These are phyloP conservation scores for Smutsia temminckii DNA, from an alignment of 2,797 vertebrate genomes.

Conservation along the genomic window DNA sequence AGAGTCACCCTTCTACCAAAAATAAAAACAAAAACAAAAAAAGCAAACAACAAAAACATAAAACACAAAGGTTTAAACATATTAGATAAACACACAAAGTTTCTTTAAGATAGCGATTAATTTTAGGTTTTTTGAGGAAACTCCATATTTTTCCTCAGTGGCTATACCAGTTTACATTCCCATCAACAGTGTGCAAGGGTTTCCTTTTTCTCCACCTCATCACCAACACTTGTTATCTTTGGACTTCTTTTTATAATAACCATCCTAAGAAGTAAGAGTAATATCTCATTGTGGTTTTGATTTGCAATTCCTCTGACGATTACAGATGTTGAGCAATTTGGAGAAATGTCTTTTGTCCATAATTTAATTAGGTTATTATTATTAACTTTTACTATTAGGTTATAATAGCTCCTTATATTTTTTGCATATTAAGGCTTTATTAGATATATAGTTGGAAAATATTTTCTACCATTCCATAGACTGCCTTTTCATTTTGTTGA, in stretches of 20 bases:
- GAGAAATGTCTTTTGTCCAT: background rate
- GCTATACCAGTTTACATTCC: background rate
- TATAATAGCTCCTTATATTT: background rate
- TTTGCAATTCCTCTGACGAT: background rate
- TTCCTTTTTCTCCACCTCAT: background rate
- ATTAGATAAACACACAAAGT: background rate
- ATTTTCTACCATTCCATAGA: background rate
- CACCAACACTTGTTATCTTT: background rate
- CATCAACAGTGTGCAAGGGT: background rate
- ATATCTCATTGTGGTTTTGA: background rate
- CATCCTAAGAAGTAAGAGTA: background rate
- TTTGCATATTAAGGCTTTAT: background rate
- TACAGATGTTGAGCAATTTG: background rate
- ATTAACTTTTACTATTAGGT: background rate
- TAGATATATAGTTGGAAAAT: background rate
- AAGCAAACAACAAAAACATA: background rate
- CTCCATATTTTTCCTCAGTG: background rate
- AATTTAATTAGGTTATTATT: background rate
- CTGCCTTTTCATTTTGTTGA: background rate
- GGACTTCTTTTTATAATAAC: background rate
- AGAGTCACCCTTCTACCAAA: background rate
- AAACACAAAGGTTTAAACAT: background rate
- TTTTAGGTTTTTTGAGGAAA: background rate
- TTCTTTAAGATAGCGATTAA: background rate
- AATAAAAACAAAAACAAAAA: background rate